Conservation (phyloP, 2,888 invertebrate species). For the Drosophila merina region DNA sequence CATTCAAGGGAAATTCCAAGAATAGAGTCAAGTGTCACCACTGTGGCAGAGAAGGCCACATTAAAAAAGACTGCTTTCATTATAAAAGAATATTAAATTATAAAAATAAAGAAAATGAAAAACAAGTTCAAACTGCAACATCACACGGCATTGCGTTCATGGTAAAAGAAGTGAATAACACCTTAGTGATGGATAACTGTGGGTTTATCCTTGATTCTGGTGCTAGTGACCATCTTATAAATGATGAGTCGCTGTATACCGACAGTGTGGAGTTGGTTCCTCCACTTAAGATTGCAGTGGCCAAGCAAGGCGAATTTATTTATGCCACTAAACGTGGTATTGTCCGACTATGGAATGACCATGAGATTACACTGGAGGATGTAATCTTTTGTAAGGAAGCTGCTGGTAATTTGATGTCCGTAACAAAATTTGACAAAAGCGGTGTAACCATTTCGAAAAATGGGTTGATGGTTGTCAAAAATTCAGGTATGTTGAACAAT, state of each 20-base stretch:
- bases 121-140: conserved; percentile 1
- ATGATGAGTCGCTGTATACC: conserved; percentile 8
- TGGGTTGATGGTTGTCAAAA: conserved; percentile 10
- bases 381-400: conserved; percentile 9
- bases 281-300: conserved; percentile 14
- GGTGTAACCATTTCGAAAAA: conserved; percentile 14
- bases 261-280: conserved; percentile 9
- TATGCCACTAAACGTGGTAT: conserved; percentile 9
- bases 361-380: conserved; percentile 14
- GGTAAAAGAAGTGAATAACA: not conserved
- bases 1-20: no score
- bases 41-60: not conserved
- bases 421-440: conserved; percentile 10
- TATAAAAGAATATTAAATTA: conserved; percentile 1
- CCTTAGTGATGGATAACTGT: not conserved
- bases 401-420: conserved; percentile 9
- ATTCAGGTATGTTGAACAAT: conserved; percentile 11
- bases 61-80: not conserved
- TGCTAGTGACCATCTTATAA: not conserved
- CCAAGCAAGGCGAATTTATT: conserved; percentile 14
- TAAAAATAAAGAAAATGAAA: not conserved
- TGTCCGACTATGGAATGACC: not conserved
- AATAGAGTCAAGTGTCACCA: no score
- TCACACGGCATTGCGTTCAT: not conserved
- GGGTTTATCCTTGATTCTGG: conserved; percentile 9